Conservation (phyloP, 2,888 invertebrate genomes). For the Oscheius onirici region DNA sequence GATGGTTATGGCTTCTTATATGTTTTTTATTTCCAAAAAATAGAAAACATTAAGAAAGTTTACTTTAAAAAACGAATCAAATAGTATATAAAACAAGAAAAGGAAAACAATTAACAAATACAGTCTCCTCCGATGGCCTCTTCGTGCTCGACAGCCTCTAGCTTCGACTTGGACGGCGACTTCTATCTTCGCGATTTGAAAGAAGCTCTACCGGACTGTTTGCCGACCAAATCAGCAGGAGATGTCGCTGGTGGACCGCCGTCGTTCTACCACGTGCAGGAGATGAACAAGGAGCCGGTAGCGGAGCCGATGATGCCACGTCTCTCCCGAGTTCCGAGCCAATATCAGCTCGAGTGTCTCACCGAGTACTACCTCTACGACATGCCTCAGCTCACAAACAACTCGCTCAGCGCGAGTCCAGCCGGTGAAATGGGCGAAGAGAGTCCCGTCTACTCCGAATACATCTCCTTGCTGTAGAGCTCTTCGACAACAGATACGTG, state of each 20-base stretch:
- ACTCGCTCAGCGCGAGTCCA: too few species aligned
- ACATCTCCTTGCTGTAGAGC: too few species aligned
- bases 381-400: conserved; percentile 31
- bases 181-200: conserved; percentile 2
- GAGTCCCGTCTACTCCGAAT: too few species aligned
- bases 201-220: background rate
- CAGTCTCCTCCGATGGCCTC: background rate
- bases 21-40: too few species aligned
- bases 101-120: too few species aligned
- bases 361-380: conserved; percentile 50
- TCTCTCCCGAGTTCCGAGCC: conserved; percentile 45
- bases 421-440: too few species aligned
- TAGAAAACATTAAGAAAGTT: too few species aligned
- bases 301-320: conserved; percentile 34
- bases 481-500: too few species aligned
- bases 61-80: too few species aligned
- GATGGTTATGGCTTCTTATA: too few species aligned
- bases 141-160: conserved; percentile 19
- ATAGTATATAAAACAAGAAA: too few species aligned
- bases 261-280: conserved; percentile 42
- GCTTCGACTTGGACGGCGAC: background rate
- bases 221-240: background rate
- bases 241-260: conserved; percentile 11
- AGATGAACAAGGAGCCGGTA: conserved; percentile 41
- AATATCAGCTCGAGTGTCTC: conserved; percentile 49